A percentile compares a stretch with the other conserved stretches of the same genome.
phyloP scores from a whole-genome alignment of 1,140 invertebrate species.

The Penaeus vannamei region DNA sequence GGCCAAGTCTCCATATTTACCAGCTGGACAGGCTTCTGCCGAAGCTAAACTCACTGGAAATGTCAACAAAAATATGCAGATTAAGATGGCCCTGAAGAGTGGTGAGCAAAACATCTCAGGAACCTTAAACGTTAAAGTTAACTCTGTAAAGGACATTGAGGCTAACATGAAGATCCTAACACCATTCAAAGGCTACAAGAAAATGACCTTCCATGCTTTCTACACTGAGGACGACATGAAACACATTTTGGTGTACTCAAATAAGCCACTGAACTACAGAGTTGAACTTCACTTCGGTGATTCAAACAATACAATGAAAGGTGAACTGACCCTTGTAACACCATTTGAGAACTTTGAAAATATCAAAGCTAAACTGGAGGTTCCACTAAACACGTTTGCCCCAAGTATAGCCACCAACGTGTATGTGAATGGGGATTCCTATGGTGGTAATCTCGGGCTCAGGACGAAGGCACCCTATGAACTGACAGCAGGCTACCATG shows the following conservation, averaged over 20 bases:
- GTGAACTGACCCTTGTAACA: neutral
- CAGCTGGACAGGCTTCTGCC: neutral
- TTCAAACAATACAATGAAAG: neutral
- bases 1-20: neutral
- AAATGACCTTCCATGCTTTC: neutral
- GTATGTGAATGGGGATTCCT: neutral
- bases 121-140: neutral
- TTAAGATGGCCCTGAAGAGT: neutral
- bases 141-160: neutral
- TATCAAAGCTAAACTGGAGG: neutral
- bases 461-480: conserved; percentile 8
- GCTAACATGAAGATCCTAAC: neutral
- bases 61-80: neutral
- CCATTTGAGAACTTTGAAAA: conserved; percentile 1
- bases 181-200: conserved; percentile 7
- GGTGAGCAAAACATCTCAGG: neutral
- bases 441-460: neutral
- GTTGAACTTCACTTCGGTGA: neutral
- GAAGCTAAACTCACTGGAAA: neutral
- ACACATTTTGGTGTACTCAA: neutral
- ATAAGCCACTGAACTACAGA: neutral
- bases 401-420: neutral
- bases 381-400: neutral
- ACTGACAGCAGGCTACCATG: neutral
- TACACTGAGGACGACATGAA: neutral